Evolutionary conservation across 1,140 invertebrate species (phyloP).

Genomic region (Apis laboriosa): DNA sequence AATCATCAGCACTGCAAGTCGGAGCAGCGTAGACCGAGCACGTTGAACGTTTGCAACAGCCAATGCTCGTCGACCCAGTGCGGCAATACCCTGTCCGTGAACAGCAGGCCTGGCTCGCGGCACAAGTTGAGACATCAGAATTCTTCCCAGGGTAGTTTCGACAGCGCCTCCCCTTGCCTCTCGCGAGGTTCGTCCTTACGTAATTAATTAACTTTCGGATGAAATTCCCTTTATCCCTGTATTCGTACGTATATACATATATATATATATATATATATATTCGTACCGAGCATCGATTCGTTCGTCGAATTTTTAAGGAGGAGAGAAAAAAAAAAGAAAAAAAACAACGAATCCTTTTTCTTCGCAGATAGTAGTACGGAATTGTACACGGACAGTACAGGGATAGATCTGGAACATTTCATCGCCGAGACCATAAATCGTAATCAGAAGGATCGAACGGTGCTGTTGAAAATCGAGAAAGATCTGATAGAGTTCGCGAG

Average conservation of each 20-base stretch:
- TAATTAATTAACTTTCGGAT: no score
- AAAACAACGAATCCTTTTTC: background rate
- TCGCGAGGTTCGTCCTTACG: slow-evolving; percentile 81
- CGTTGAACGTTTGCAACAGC: slow-evolving; percentile 78
- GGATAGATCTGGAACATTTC: slow-evolving; percentile 92
- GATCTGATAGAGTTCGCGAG: slow-evolving; percentile 92
- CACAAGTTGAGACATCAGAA: slow-evolving; percentile 84
- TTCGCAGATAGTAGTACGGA: slow-evolving; percentile 90
- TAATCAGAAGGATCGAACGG: slow-evolving; percentile 91
- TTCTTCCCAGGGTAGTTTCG: slow-evolving; percentile 84
- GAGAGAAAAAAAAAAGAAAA: background rate
- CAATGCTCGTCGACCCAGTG: slow-evolving; percentile 81
- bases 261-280: no score
- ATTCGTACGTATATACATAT: no score
- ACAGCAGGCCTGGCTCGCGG: slow-evolving; percentile 76
- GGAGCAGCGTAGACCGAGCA: slow-evolving; percentile 73
- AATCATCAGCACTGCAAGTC: slow-evolving; percentile 68
- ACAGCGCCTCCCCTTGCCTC: slow-evolving; percentile 83
- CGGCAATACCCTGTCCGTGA: slow-evolving; percentile 79
- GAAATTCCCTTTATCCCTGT: no score
- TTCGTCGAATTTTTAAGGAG: no score
- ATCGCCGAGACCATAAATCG: slow-evolving; percentile 95
- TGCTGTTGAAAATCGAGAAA: slow-evolving; percentile 92
- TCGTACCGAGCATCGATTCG: no score
- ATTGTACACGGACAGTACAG: slow-evolving; percentile 88